These are phyloP conservation scores for Oppia nitens DNA, from an alignment of 1,140 invertebrate genomes.

Conservation along the genomic window DNA sequence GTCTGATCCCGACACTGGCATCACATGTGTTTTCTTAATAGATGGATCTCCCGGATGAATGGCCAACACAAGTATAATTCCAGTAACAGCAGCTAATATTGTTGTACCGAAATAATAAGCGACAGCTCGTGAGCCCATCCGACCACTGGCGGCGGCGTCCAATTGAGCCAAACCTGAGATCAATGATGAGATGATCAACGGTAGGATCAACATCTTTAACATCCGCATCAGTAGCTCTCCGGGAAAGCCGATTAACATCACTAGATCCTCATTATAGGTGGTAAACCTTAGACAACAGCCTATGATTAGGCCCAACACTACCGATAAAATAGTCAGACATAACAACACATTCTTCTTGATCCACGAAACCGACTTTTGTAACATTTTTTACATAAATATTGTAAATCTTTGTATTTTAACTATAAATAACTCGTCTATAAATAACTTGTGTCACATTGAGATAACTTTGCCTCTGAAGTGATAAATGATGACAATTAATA, in stretches of 20 bases:
- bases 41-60: slow-evolving; percentile 56
- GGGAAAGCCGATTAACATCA: background rate
- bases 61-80: slow-evolving; percentile 63
- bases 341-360: too few relatives aligned
- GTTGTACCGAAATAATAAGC: slow-evolving; percentile 82
- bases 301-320: background rate
- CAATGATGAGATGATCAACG: background rate
- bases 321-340: too few relatives aligned
- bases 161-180: background rate
- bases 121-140: slow-evolving; percentile 53
- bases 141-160: slow-evolving; percentile 15
- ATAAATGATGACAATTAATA: too few relatives aligned
- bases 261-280: background rate
- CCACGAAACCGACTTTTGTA: too few relatives aligned
- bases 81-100: slow-evolving; percentile 63
- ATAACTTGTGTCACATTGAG: too few relatives aligned
- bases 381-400: too few relatives aligned
- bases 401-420: too few relatives aligned
- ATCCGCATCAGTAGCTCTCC: background rate
- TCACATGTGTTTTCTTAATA: slow-evolving; percentile 19
- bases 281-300: background rate
- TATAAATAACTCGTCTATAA: too few relatives aligned
- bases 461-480: too few relatives aligned
- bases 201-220: background rate
- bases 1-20: slow-evolving; percentile 15